phyloP scores from a whole-genome alignment of 2,888 invertebrate species.

The Eupithecia insigniata region DNA sequence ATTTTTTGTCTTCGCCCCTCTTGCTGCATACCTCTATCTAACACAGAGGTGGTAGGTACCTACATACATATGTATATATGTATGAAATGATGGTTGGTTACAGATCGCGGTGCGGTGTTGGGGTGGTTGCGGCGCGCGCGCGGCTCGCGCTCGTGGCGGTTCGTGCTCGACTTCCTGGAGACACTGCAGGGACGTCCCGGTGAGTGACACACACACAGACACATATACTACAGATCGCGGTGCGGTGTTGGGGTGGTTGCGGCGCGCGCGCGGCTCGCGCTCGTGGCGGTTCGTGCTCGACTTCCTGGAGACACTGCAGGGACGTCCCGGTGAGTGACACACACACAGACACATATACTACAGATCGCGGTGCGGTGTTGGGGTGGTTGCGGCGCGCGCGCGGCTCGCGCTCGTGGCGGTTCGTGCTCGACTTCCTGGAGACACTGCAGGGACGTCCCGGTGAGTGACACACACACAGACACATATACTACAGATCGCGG shows the following conservation, averaged over 20 bases:
- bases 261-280: constrained; percentile 14
- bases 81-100: no score
- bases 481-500: no score
- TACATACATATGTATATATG: no score
- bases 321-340: constrained; percentile 56
- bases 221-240: no score
- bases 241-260: background rate
- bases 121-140: constrained; percentile 9
- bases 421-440: constrained; percentile 53
- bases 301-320: constrained; percentile 56
- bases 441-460: constrained; percentile 55
- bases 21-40: constrained; percentile 33
- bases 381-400: constrained; percentile 3
- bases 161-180: constrained; percentile 53
- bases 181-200: constrained; percentile 55
- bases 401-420: constrained; percentile 32
- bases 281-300: constrained; percentile 46
- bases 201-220: constrained; percentile 47
- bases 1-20: no score
- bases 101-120: background rate
- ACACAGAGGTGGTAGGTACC: no score
- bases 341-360: background rate
- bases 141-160: constrained; percentile 32
- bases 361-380: no score
- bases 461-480: constrained; percentile 47